Percentiles rank a stretch among this genome's conserved stretches.
These are phyloP conservation scores for Syrmaticus mikado DNA, from an alignment of 2,113 vertebrate species.

Conservation along the genomic window DNA sequence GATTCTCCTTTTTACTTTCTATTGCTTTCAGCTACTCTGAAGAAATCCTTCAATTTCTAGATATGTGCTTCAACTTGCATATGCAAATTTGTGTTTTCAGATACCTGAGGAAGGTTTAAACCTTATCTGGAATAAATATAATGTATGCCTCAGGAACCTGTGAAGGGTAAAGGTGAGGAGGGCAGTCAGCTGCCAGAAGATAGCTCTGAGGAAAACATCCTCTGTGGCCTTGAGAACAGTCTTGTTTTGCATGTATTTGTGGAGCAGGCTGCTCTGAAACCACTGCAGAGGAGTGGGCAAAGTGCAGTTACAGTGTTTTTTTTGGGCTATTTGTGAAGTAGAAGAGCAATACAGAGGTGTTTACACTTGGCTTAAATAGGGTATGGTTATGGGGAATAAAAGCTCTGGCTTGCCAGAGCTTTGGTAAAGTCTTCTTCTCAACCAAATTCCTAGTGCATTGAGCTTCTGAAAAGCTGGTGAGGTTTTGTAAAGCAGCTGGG, in stretches of 20 bases:
- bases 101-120: background rate
- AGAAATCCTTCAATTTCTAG: background rate
- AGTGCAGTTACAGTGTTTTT: background rate
- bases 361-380: background rate
- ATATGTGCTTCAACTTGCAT: accelerated
- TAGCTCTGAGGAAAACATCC: background rate
- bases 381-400: background rate
- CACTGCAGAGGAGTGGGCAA: background rate
- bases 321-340: background rate
- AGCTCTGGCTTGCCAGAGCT: background rate
- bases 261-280: background rate
- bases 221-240: background rate
- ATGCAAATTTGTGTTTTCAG: background rate
- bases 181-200: background rate
- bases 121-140: background rate
- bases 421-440: background rate
- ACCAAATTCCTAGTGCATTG: background rate
- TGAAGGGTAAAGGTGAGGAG: background rate
- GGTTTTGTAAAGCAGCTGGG: background rate
- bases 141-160: background rate
- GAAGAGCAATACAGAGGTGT: background rate
- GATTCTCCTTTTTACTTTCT: background rate
- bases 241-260: background rate
- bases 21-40: background rate
- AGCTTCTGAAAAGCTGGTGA: background rate